These are phyloP conservation scores for Spilogale gracilis DNA, from an alignment of 2,113 vertebrate genomes.

Conservation along the genomic window DNA sequence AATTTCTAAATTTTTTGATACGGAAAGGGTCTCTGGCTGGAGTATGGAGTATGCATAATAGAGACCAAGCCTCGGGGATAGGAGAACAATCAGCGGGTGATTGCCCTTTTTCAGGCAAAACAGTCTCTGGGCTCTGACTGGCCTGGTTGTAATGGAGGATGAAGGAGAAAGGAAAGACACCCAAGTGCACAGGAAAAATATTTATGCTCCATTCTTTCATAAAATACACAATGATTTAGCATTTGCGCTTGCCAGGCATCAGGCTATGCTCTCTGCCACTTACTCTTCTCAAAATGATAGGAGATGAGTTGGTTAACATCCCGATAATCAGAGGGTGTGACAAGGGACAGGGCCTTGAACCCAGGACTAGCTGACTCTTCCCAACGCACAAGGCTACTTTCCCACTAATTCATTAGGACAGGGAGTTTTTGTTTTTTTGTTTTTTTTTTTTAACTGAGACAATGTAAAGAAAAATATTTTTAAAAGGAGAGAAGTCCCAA, in stretches of 20 bases:
- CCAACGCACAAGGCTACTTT: neutral
- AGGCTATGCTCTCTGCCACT: neutral
- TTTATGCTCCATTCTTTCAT: neutral
- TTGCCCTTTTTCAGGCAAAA: neutral
- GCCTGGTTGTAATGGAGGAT: neutral
- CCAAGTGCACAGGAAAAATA: neutral
- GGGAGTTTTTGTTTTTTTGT: neutral
- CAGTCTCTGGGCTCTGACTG: neutral
- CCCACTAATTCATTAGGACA: neutral
- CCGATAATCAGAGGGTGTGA: neutral
- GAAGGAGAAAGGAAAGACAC: neutral
- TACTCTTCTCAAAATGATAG: neutral
- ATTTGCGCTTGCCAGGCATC: neutral
- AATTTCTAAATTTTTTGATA: neutral
- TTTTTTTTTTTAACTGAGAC: neutral
- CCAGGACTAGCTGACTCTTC: neutral
- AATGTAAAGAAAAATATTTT: slow-evolving; percentile 32
- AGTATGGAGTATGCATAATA: neutral
- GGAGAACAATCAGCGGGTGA: too few relatives aligned
- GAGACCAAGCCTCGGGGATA: neutral
- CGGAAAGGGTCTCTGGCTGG: neutral
- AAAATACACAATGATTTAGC: neutral
- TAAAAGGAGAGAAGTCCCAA: neutral
- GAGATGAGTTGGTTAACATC: neutral
- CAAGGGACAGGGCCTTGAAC: neutral